Evolutionary conservation across 1,140 invertebrate species (phyloP), one percentile per base, ranked within the genome.

Genomic region (Drosophila ananassae): DNA sequence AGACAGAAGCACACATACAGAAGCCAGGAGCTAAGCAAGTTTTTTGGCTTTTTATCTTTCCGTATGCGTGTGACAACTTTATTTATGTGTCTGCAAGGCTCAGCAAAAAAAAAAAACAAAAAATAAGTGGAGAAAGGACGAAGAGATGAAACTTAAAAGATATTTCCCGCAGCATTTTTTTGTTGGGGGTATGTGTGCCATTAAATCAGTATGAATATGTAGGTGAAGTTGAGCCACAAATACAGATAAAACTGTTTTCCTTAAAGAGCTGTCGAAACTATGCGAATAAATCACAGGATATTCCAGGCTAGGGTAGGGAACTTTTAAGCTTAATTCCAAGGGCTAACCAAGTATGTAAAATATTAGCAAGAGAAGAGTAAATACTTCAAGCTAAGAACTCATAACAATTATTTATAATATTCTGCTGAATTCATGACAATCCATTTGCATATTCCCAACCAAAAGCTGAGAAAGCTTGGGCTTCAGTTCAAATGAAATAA

Each of bases 61-160:
- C 55, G 25, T 71, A 52, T 82, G 79, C 57, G 80, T 84, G 80
- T 76, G 79, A 84, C 83, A 87, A 87, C 69, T 87, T 87, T 87
- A 87, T 87, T 87, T 87, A 87, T 87, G 82, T 87, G 82, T 87
- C 82, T 87, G 82, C 83, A 46, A 74, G 58, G 83, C 78, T 69
- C 58, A 79, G 59, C 75, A 67, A 73, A 73, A 55, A 63, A 67
- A 32, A 62, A 67, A 73, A 73, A 55, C 59, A 67, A 32, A 62
- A 54, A 71, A 17, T 17, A 73, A 55, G 63, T 50, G 34, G 48
- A 46, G 55, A 48, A 48, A 52, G 51, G 60, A 59, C 60, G 59
- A 60, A 62, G 79, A 63, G 63, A 58, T 77, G 56, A 73, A 84
- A 85, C 78, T 87, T 89, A 72, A 82, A 84, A 87, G 83, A 82